Evolutionary conservation across 1,140 invertebrate species (phyloP).

Genomic region (Caenorhabditis briggsae): DNA sequence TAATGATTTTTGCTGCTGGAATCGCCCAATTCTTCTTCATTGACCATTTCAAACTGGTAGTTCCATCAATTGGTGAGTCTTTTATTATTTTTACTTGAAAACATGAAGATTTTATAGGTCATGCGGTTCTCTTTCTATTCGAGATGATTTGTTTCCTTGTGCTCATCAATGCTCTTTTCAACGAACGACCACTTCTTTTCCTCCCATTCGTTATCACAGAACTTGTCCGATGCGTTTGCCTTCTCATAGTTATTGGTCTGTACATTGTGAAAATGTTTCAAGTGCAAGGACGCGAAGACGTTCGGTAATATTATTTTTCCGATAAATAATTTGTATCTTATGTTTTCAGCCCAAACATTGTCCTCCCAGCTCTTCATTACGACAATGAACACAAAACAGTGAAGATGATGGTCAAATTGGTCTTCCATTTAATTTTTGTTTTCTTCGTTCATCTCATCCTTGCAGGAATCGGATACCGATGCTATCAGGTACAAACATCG

Average conservation of each 20-base stretch:
- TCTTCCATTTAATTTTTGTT: constrained; percentile 2
- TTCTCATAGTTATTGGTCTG: constrained; percentile 4
- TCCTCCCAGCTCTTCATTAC: constrained; percentile 33
- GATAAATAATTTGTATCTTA: no score
- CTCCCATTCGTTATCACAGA: constrained; percentile 21
- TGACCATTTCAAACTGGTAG: constrained; percentile 28
- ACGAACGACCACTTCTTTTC: constrained; percentile 30
- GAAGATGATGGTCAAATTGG: constrained; percentile 8
- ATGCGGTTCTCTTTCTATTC: constrained; percentile 17
- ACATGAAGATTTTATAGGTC: background rate
- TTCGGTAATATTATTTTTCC: background rate
- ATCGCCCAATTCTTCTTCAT: constrained; percentile 33
- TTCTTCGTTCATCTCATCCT: constrained; percentile 25
- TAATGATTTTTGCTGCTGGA: constrained; percentile 16
- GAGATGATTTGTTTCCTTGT: constrained; percentile 47
- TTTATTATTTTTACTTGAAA: background rate
- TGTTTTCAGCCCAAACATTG: constrained; percentile 37
- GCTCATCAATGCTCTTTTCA: constrained; percentile 35
- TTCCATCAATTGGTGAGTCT: constrained; percentile 42
- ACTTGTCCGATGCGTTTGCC: constrained; percentile 1
- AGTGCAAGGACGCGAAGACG: constrained; percentile 22
- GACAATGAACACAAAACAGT: constrained; percentile 48
- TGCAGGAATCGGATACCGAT: constrained; percentile 37
- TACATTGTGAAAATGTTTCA: constrained; percentile 44
- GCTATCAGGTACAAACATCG: background rate